A percentile compares a stretch with the other conserved stretches of the same genome.
phyloP scores from a whole-genome alignment of 30 jellyfish, hydroid and myxozoan species.

The Morbakka virulenta region DNA sequence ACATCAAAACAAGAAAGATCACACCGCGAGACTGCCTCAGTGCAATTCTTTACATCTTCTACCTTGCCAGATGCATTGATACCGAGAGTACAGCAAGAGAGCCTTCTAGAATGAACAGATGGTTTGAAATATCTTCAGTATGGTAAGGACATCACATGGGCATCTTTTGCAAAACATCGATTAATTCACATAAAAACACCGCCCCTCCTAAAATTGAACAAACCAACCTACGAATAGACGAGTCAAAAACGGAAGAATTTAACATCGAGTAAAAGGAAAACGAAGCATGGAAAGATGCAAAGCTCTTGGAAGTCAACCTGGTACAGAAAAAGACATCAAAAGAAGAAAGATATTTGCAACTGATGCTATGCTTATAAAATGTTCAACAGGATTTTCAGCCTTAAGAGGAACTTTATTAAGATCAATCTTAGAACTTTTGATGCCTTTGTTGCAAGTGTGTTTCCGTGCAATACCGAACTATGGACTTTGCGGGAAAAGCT shows the following conservation, averaged over 20 bases:
- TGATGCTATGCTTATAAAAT: constrained; percentile 36
- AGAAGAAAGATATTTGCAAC: constrained; percentile 35
- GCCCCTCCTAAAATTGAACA: constrained; percentile 15
- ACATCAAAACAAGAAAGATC: not conserved
- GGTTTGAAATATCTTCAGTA: constrained; percentile 44
- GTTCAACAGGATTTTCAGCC: constrained; percentile 50
- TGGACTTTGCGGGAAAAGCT: constrained; percentile 20
- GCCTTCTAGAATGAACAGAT: constrained; percentile 27
- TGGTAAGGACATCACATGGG: constrained; percentile 54
- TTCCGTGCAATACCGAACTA: constrained; percentile 26
- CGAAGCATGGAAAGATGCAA: constrained; percentile 48
- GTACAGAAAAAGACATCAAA: constrained; percentile 25
- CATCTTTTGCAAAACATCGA: constrained; percentile 2
- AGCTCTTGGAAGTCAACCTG: constrained; percentile 46
- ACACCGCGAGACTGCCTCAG: constrained; percentile 49
- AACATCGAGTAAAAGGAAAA: constrained; percentile 45
- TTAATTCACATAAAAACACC: constrained; percentile 13
- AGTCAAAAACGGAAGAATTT: constrained; percentile 46
- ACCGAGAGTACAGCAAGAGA: constrained; percentile 13
- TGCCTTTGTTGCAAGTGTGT: constrained; percentile 27
- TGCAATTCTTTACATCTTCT: constrained; percentile 28
- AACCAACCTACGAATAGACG: constrained; percentile 21
- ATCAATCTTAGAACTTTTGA: constrained; percentile 1
- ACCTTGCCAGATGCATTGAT: too few relatives aligned
- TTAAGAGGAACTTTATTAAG: constrained; percentile 34